Evolutionary conservation across 2,113 vertebrate genomes (phyloP).

Genomic region (Cynocephalus volans): DNA sequence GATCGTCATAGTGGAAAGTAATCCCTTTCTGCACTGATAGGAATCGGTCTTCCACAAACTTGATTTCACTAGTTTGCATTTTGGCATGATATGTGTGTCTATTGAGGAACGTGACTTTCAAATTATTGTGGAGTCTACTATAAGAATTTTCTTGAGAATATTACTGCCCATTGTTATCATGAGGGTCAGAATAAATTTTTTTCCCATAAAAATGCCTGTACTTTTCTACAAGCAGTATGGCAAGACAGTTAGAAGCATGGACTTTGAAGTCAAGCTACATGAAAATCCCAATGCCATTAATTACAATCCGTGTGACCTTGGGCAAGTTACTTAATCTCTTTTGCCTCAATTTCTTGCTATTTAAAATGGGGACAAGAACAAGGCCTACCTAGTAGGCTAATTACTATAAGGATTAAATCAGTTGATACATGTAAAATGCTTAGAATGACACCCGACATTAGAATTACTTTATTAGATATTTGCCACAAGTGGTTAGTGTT

Average conservation of each 20-base stretch:
- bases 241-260: neutral
- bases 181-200: neutral
- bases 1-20: neutral
- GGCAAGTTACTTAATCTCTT: neutral
- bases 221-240: neutral
- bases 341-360: neutral
- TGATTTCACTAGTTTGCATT: neutral
- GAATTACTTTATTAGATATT: neutral
- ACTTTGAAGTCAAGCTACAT: neutral
- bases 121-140: neutral
- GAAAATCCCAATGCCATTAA: neutral
- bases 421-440: neutral
- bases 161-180: neutral
- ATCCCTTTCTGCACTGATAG: neutral
- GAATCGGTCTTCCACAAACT: neutral
- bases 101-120: neutral
- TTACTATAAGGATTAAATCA: constrained; percentile 4
- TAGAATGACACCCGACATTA: neutral
- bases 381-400: neutral
- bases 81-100: neutral
- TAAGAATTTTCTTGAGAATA: neutral
- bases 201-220: neutral
- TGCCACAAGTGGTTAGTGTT: neutral
- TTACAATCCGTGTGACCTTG: neutral
- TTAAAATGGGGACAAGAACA: neutral